Evolutionary conservation across 2,888 invertebrate species (phyloP).

Genomic region (Masnerella sp.): DNA sequence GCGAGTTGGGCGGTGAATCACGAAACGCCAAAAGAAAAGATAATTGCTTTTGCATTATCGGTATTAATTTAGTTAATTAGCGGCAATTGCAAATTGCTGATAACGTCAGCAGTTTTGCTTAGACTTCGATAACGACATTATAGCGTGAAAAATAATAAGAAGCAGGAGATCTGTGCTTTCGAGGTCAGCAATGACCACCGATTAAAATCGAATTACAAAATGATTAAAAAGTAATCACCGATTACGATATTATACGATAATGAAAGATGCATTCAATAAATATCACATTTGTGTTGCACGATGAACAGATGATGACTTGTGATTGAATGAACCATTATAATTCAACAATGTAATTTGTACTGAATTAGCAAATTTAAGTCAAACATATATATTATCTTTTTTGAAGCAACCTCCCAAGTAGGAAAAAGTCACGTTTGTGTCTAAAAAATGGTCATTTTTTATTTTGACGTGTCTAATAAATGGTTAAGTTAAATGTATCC

Average conservation of each 20-base stretch:
- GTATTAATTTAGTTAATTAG: background rate
- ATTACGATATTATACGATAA: constrained; percentile 1
- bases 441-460: no score
- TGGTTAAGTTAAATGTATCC: no score
- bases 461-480: no score
- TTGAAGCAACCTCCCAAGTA: no score
- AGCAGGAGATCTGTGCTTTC: background rate
- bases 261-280: constrained; percentile 29
- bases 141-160: no score
- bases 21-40: background rate
- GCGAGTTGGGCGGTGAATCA: background rate
- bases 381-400: no score
- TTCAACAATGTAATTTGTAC: constrained; percentile 33
- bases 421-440: no score
- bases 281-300: constrained; percentile 12
- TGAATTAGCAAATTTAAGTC: constrained; percentile 23
- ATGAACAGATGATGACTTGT: constrained; percentile 9
- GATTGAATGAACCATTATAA: constrained; percentile 27
- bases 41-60: background rate
- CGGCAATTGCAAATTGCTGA: constrained; percentile 10
- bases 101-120: background rate
- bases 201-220: constrained; percentile 30
- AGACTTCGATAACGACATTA: no score
- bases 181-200: background rate
- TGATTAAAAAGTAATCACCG: constrained; percentile 20